A percentile compares a stretch with the other conserved stretches of the same genome.
Conservation (phyloP, 2,797 vertebrate species). For the Columba guinea region DNA sequence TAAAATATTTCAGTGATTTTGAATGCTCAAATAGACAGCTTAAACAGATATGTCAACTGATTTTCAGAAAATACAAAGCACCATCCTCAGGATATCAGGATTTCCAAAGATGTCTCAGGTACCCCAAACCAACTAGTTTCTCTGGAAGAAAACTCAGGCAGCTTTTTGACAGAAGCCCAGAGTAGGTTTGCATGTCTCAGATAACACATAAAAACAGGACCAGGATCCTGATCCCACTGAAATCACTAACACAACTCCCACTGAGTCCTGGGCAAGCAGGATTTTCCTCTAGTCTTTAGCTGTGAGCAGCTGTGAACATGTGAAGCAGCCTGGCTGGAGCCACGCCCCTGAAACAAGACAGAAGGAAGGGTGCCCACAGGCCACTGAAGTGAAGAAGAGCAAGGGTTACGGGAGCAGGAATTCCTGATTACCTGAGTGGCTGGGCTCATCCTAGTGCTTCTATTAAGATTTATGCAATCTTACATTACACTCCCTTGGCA, state of each 20-base stretch:
- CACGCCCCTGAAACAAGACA: not conserved
- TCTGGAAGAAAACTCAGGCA: not conserved
- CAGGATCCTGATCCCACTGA: not conserved
- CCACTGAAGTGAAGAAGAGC: not conserved
- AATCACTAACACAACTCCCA: not conserved
- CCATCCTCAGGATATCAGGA: not conserved
- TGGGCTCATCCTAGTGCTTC: slow-evolving; percentile 14
- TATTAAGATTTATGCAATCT: not conserved
- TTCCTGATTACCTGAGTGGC: not conserved
- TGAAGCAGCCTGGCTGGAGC: not conserved
- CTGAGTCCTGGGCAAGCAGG: not conserved
- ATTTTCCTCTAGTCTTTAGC: not conserved
- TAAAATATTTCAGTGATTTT: not conserved
- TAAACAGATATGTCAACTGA: not conserved
- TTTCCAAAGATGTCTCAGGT: not conserved
- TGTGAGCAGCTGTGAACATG: not conserved
- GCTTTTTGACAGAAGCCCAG: not conserved
- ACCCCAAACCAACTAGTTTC: not conserved
- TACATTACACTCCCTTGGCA: slow-evolving; percentile 20
- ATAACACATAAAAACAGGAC: not conserved
- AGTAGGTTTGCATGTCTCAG: not conserved
- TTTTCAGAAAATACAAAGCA: not conserved
- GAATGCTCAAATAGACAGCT: not conserved
- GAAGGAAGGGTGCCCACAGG: not conserved
- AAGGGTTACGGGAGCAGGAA: slow-evolving; percentile 13